Base-by-base conservation (phyloP, 2,797 vertebrate species). In the Nasua narica region DNA sequence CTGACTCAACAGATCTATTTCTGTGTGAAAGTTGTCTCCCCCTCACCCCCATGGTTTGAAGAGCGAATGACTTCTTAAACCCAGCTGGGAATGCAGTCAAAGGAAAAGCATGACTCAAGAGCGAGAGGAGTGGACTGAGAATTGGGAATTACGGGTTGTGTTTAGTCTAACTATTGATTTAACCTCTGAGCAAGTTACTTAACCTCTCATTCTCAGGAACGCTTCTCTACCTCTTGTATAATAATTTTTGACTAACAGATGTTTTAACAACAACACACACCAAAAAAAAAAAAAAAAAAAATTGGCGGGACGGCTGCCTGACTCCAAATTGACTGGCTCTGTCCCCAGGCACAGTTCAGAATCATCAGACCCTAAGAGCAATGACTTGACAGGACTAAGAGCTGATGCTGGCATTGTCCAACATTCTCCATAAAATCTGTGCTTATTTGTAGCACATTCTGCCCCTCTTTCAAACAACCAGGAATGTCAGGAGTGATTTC, bases 111-210 rank as follows among this genome's bases (percentile, higher is more conserved):
- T 77, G 74, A 77, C 85, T 97, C 87, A n/a, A 79, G 69, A 86
- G 81, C 69, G 79, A 90, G n/a, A 95, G 48, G 60, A 78, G 37
- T 37, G 40, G 37, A 70, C 27, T 83, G 96, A 97, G 92, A 60
- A 93, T 84, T 93, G 95, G 92, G 70, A 96, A 92, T 93, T 89
- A 87, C 18, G 74, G 76, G 35, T 40, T 94, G 40, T 96, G 69
- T 91, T 97, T 97, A 96, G 86, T 96, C 91, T 97, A 87, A 94
- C 77, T 97, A 81, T 97, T 93, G 92, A 85, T 92, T 97, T 97
- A 97, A 96, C 94, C 87, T 97, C 87, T 86, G 69, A 96, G 87
- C 32, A 58, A 96, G 90, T 96, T 93, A 95, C 77, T 98, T 96
- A 96, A 96, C 92, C 95, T 98, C 96, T 96, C 72, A 50, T 97